Conservation (phyloP, 92 coral and sea anemone genomes). For the Siderastrea radians region DNA sequence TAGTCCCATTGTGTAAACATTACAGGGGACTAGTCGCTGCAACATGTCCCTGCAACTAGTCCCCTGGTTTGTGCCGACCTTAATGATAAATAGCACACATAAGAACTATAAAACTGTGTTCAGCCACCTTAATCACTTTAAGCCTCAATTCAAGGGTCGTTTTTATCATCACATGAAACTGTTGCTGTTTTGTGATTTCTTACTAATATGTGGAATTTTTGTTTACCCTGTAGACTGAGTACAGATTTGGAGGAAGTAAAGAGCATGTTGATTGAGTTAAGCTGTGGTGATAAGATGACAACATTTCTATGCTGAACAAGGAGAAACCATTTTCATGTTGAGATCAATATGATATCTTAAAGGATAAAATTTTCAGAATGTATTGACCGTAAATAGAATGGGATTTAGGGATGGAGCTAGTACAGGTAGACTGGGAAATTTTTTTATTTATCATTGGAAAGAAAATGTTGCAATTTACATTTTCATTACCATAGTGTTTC, state of each 20-base stretch:
- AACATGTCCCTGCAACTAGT: too few species aligned
- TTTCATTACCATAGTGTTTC: not conserved
- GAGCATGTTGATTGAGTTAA: constrained; percentile 18
- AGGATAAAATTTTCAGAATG: not conserved
- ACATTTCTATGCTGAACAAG: not conserved
- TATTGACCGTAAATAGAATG: not conserved
- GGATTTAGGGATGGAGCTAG: not conserved
- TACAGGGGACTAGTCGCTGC: too few species aligned
- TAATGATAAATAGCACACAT: too few species aligned
- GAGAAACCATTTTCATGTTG: not conserved
- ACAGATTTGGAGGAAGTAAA: constrained; percentile 39
- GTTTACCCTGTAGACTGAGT: constrained; percentile 10
- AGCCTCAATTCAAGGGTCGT: too few species aligned
- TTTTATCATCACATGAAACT: not conserved
- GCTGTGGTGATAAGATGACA: not conserved
- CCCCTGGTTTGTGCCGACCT: too few species aligned
- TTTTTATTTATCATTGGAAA: not conserved
- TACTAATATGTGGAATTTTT: not conserved
- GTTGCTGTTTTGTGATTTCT: too few species aligned
- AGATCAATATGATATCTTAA: not conserved
- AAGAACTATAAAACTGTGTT: too few species aligned
- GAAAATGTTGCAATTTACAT: not conserved
- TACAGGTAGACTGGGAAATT: not conserved
- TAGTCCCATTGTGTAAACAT: too few species aligned
- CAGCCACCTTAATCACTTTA: too few species aligned